phyloP scores from a whole-genome alignment of 1,140 invertebrate genomes.

The fruit fly (Drosophila melanogaster) region DNA sequence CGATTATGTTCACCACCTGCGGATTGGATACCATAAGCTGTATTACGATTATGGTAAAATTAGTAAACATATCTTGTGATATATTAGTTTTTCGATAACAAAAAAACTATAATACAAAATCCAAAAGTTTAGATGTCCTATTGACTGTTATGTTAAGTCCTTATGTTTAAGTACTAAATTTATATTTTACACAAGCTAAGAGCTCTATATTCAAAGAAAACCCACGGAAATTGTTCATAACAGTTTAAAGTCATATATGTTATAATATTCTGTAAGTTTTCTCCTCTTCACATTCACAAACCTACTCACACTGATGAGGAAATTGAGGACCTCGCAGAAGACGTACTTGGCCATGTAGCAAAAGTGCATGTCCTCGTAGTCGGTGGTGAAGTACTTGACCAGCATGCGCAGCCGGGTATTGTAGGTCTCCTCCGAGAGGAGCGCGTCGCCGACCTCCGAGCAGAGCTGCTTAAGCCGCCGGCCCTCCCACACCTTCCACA shows the following conservation, averaged over 20 bases:
- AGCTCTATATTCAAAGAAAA: too few species aligned
- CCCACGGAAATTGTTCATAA: too few species aligned
- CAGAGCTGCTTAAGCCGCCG: conserved; percentile 86
- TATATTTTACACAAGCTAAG: too few species aligned
- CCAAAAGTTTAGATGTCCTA: too few species aligned
- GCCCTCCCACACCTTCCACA: conserved; percentile 93
- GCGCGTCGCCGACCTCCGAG: conserved; percentile 85
- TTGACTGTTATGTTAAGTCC: too few species aligned
- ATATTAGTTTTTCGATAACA: background rate
- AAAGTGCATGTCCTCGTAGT: conserved; percentile 87
- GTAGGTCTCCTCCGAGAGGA: conserved; percentile 85
- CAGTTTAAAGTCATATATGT: too few species aligned
- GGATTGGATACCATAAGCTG: background rate
- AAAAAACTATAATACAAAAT: too few species aligned
- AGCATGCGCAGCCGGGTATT: conserved; percentile 86
- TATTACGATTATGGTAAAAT: background rate
- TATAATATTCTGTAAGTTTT: too few species aligned
- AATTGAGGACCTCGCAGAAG: conserved; percentile 90
- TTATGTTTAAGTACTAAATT: too few species aligned
- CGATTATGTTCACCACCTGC: conserved; percentile 86
- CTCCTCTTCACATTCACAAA: too few species aligned
- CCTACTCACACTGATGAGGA: conserved; percentile 89
- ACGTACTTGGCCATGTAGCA: conserved; percentile 89
- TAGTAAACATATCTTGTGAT: background rate
- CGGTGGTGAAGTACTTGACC: conserved; percentile 86